Evolutionary conservation across 2,113 vertebrate genomes (phyloP), one percentile per base, ranked within the genome.

Genomic region (Elachura formosa): DNA sequence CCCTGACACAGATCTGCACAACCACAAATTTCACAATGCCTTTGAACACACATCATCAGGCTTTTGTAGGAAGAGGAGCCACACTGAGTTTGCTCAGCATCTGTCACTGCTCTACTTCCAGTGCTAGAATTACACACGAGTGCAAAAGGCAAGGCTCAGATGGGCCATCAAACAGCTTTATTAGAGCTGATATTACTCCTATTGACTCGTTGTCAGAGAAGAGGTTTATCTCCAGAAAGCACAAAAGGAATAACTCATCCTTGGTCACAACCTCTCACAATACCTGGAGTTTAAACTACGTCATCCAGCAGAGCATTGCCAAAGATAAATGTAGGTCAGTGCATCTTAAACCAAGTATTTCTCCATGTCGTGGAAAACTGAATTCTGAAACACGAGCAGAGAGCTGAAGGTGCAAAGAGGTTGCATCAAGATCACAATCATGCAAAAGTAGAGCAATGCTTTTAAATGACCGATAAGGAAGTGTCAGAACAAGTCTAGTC

Each of bases 101-200:
- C 81, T 87, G 61, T 51, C 64, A 22, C 68, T 61, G 88, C 62
- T 61, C 48, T 5, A 5, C 31, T 69, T 69, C 33, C 69, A 78
- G 43, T 0, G 22, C 55, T 21, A 51, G 14, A 75, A 72, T 36
- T 13, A n/a, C 0, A 5, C 11, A 19, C 0, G 3, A 36, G 8
- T 68, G 77, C 13, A 75, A 71, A 84, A 81, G 4, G 17, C 52
- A 78, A 66, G n/a, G 36, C 76, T 94, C 64, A 58, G 38, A 26
- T 20, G 31, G 48, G 31, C 36, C 68, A 62, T 6, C 55, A 66
- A 55, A 71, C 6, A 36, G 55, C 17, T 87, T 18, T 28, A 41
- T 23, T 33, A 15, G 0, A 10, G 33, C 45, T 61, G 67, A 10
- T 12, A 14, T 6, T 48, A 23, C 9, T 89, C 51, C 55, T 58